Percentiles rank a stretch among this genome's conserved stretches.
Evolutionary conservation across 2,888 invertebrate genomes (phyloP).

Genomic region (Amaurobius ferox): DNA sequence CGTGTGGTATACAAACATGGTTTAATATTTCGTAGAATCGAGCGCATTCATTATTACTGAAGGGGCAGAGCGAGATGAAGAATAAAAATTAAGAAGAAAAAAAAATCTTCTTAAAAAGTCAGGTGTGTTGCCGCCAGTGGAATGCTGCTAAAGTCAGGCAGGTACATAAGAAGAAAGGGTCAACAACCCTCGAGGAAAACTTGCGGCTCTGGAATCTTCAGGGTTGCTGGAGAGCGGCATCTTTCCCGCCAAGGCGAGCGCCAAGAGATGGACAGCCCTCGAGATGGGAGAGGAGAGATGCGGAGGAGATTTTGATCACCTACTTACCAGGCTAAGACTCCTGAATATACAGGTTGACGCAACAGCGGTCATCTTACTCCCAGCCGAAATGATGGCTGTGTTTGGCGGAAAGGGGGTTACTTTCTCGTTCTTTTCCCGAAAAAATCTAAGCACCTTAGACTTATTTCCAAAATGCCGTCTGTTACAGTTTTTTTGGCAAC

Average conservation of each 20-base stretch:
- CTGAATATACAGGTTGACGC: no score
- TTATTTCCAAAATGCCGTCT: no score
- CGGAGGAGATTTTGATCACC: no score
- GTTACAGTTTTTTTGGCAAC: no score
- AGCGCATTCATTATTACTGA: constrained; percentile 1
- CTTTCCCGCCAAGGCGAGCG: constrained; percentile 36
- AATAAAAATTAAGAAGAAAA: constrained; percentile 16
- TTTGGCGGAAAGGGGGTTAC: no score
- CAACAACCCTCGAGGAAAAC: constrained; percentile 66
- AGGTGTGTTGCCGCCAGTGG: constrained; percentile 59
- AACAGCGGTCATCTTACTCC: no score
- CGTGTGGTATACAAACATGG: constrained; percentile 37
- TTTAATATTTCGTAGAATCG: constrained; percentile 18
- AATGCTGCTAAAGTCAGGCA: constrained; percentile 50
- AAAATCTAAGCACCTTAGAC: no score
- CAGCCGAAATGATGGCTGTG: no score
- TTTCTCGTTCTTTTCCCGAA: no score
- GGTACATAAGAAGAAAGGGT: constrained; percentile 61
- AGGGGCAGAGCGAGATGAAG: not conserved
- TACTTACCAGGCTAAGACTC: no score
- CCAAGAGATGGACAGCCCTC: constrained; percentile 8
- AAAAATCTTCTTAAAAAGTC: constrained; percentile 59
- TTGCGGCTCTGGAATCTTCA: constrained; percentile 59
- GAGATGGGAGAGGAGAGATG: not conserved
- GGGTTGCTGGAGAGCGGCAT: not conserved